These are phyloP conservation scores for Enteromius thamalakanensis DNA, from an alignment of 2,797 vertebrate species.

Conservation along the genomic window DNA sequence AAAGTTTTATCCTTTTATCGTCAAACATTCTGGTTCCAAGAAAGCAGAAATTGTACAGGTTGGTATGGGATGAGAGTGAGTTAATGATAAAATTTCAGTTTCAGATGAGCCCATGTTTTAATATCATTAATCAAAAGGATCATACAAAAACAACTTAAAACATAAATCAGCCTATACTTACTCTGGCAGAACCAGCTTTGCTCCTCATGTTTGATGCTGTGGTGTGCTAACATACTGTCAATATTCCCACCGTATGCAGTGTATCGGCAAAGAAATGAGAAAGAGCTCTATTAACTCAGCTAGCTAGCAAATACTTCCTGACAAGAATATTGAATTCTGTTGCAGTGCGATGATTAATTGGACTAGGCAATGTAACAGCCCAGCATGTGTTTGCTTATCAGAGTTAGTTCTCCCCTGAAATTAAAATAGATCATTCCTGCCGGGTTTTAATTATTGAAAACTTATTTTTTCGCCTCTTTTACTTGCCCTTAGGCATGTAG, in stretches of 20 bases:
- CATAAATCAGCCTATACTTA: background rate
- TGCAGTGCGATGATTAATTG: constrained; percentile 53
- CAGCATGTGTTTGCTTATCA: constrained; percentile 53
- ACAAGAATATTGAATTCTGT: constrained; percentile 56
- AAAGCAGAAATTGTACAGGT: background rate
- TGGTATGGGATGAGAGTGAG: background rate
- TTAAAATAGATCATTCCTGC: constrained; percentile 53
- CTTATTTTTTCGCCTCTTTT: constrained; percentile 4
- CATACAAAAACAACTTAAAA: background rate
- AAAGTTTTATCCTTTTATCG: background rate
- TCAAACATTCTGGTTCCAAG: background rate
- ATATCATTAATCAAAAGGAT: background rate
- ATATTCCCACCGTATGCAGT: constrained; percentile 31
- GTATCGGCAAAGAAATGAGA: constrained; percentile 37
- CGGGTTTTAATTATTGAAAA: constrained; percentile 54
- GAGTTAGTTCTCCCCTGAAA: constrained; percentile 46
- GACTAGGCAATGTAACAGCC: constrained; percentile 44
- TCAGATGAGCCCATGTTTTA: background rate
- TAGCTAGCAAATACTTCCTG: constrained; percentile 51
- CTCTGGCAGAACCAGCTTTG: constrained; percentile 7
- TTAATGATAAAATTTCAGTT: background rate
- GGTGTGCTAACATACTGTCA: constrained; percentile 14
- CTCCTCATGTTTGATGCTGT: constrained; percentile 32
- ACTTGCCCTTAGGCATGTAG: constrained; percentile 11
- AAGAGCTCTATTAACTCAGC: constrained; percentile 50